Base-by-base conservation (phyloP, 2,888 invertebrate genomes). In the Agonopterix heracliana region DNA sequence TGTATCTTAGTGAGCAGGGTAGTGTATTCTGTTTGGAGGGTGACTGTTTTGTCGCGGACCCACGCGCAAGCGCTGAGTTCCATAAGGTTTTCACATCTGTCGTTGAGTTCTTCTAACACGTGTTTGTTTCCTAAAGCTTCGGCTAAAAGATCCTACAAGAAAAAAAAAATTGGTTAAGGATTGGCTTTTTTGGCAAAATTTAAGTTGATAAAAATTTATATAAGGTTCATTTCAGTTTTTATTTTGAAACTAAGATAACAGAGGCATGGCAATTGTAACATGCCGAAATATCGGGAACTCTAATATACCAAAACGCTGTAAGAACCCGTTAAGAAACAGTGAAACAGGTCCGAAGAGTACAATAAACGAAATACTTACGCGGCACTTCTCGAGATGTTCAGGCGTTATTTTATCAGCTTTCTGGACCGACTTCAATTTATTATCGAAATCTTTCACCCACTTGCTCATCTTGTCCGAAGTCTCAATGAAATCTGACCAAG, bases 1-100 rank as follows among this genome's bases (percentile, higher is more conserved):
- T 97, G 96, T 34, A 94, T 93, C 55, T 92, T 92, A 0, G 95
- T 94, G 34, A 96, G 75, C 10, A 96, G 76, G 56, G 93, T 92
- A 0, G 95, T 94, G 68, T 96, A 97, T 50, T 92, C 91, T 2
- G 94, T 93, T 81, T 97, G 96, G 0, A 95, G 81, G 64, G 94
- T 94, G 0, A 96, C 94, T 2, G 96, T 95, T 75, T 95, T 94
- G 68, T 97, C 96, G 14, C 97, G 91, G 1, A 96, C 95, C 90
- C 94, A 93, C 12, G 94, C 92, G 66, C 94, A 94, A 34, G 96
- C 95, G 66, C 95, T 95, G 46, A 94, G 91, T 71, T 96, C 96
- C 93, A 96, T 94, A 0, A 97, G 85, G 45, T 93, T 90, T 78
- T 97, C 97, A 70, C 96, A 97, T 61, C 93, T 91, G 69, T 97